Base-by-base conservation (phyloP, 2,113 vertebrate species). In the Osmerus mordax region DNA sequence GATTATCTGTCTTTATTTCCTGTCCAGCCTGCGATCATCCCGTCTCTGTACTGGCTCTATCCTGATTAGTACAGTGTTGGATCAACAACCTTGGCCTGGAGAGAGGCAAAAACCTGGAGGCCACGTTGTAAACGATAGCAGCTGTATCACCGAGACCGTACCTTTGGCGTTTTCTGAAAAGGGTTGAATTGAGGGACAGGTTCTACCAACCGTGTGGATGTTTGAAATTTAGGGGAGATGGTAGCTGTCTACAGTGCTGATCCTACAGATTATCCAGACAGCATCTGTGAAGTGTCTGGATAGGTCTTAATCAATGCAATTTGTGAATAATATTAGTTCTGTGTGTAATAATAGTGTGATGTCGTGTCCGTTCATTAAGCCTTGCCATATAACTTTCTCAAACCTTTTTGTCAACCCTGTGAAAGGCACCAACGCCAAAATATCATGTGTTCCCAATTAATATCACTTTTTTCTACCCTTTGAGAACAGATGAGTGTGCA, bases 1-100 rank as follows among this genome's bases (percentile, higher is more conserved):
- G 80, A 89, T 90, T 89, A 90, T 88, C 83, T 83, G 80, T 86
- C 83, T 91, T 86, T 87, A 87, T 86, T 89, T 89, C 84, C 86
- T 84, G 86, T 88, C 82, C 86, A 81, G 75, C 77, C 78, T 83
- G 87, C 88, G 89, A 89, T 91, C 90, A 88, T 82, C 81, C 77
- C 71, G 86, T 84, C 84, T 88, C 80, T 51, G 75, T 70, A 63
- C 78, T 12, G 75, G 64, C 80, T 77, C 77, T 63, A 78, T 78
- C 80, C 66, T 87, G 84, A 88, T 90, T 88, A 81, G 80, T 79
- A 77, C 85, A 59, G 84, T 69, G 75, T 78, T 25, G 82, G 73
- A 89, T 85, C 87, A 76, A 81, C 86, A 83, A 74, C 76, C 73
- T 62, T 74, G 83, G 75, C 74, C 81, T 21, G 55, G 67, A 81